phyloP scores from a whole-genome alignment of 2,113 vertebrate genomes.

The Pelusios castaneus region DNA sequence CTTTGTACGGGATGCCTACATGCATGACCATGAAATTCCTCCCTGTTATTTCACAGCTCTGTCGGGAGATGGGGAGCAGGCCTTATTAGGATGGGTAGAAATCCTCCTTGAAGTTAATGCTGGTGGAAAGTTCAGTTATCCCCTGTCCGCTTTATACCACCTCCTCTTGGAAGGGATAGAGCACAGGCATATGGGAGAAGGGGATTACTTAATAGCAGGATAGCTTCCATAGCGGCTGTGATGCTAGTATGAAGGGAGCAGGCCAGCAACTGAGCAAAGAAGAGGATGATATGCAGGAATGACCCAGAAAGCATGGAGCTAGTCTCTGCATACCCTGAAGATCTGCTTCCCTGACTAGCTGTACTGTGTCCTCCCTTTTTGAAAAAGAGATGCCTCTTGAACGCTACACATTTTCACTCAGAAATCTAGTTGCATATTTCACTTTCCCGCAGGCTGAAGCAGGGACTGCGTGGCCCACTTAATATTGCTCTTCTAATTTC shows the following conservation, averaged over 20 bases:
- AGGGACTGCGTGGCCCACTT: background rate
- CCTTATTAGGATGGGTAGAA: background rate
- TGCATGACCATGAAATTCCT: background rate
- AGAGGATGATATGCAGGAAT: background rate
- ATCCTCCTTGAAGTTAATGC: background rate
- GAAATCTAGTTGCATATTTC: background rate
- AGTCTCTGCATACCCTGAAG: accelerated
- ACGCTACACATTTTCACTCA: background rate
- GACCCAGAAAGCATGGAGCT: background rate
- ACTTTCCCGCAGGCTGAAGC: background rate
- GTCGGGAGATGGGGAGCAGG: background rate
- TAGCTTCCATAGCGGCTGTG: background rate
- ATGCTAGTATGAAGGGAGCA: background rate
- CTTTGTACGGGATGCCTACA: background rate
- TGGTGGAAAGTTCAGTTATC: background rate
- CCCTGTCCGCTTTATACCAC: background rate
- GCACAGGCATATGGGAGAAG: background rate
- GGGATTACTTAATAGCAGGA: background rate
- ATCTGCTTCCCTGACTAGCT: background rate
- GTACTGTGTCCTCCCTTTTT: background rate
- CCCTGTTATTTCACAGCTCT: background rate
- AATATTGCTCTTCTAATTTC: background rate
- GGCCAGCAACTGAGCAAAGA: background rate
- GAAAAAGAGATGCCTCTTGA: background rate
- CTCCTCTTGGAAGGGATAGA: background rate